Percentiles rank a stretch among this genome's conserved stretches.
Evolutionary conservation across 2,113 vertebrate genomes (phyloP).

Genomic region (Aythya baeri): DNA sequence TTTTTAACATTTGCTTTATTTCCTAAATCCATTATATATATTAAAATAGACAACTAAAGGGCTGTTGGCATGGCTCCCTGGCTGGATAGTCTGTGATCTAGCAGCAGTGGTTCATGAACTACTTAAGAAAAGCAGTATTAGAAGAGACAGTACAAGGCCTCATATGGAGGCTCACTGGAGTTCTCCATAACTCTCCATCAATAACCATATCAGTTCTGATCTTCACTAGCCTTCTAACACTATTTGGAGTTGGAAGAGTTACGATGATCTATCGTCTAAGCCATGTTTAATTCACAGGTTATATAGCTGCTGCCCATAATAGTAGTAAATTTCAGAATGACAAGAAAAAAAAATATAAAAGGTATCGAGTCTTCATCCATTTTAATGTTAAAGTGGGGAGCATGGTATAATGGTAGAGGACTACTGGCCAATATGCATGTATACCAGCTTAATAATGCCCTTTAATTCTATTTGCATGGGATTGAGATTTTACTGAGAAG

Average conservation of each 20-base stretch:
- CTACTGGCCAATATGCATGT: background rate
- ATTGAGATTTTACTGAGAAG: background rate
- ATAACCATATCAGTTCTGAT: background rate
- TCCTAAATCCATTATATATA: background rate
- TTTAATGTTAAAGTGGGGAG: background rate
- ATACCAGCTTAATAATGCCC: background rate
- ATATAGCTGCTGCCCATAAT: background rate
- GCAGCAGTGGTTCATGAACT: background rate
- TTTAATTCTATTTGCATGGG: background rate
- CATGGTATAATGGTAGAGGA: background rate
- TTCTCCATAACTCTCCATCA: background rate
- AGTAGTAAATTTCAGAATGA: background rate
- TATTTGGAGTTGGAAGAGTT: background rate
- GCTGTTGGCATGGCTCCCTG: background rate
- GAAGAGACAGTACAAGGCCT: background rate
- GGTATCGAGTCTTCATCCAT: background rate
- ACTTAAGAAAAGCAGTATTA: background rate
- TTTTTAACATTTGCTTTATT: background rate
- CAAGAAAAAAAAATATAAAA: background rate
- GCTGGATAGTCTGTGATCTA: background rate
- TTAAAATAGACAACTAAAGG: background rate
- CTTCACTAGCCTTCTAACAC: background rate
- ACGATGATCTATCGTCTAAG: background rate
- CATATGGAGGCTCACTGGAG: background rate
- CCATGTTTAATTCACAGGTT: background rate